Conservation (phyloP, 2,797 vertebrate genomes). For the Chloroceryle amazona region DNA sequence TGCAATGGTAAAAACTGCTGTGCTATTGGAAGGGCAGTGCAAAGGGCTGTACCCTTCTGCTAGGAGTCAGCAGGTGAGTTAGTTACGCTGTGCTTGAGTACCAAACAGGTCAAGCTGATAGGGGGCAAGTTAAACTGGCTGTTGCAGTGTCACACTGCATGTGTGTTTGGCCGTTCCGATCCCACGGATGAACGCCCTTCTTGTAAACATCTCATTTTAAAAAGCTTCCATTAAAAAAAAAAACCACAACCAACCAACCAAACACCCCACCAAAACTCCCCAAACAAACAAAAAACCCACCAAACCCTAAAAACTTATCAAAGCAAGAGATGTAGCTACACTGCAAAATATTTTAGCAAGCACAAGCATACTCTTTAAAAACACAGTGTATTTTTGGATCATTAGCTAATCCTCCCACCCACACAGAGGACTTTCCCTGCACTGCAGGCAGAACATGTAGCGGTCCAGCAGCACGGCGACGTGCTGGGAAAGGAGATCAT, state of each 20-base stretch:
- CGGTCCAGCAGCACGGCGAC: neutral
- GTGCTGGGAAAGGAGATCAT: neutral
- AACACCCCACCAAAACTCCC: neutral
- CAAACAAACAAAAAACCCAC: neutral
- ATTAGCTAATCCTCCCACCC: neutral
- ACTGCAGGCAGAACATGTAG: fast-evolving
- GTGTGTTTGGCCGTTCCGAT: neutral
- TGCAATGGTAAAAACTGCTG: neutral
- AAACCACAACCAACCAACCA: neutral
- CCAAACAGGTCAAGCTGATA: neutral
- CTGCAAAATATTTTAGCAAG: neutral
- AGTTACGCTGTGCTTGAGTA: neutral
- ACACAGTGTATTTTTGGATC: neutral
- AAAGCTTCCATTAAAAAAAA: neutral
- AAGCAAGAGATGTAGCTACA: neutral
- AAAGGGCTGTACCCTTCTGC: neutral
- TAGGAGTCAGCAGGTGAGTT: neutral
- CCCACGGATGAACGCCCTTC: neutral
- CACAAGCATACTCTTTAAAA: neutral
- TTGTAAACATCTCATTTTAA: neutral
- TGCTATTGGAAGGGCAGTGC: fast-evolving
- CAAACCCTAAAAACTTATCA: neutral
- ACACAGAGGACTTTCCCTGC: fast-evolving
- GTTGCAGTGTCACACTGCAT: neutral
- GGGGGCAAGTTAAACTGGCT: fast-evolving